Percentiles rank a stretch among this genome's conserved stretches.
Conservation (phyloP, 2,888 invertebrate genomes). For the Agrilus cyanescens region DNA sequence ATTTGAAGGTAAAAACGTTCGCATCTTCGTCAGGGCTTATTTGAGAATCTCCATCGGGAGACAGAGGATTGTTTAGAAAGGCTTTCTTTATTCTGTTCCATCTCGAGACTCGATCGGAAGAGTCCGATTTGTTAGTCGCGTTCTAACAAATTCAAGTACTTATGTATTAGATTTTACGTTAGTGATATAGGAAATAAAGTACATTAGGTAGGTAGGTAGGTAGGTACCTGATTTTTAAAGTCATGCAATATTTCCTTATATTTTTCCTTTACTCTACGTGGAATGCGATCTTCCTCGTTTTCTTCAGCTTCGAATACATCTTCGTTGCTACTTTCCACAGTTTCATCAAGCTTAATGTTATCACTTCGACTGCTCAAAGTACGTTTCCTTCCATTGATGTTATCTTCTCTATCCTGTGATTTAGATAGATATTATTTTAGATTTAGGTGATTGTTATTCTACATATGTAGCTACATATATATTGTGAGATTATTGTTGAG, state of each 20-base stretch:
- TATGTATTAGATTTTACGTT: not conserved
- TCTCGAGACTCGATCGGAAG: slow-evolving; percentile 46
- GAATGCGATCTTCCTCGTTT: slow-evolving; percentile 17
- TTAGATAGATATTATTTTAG: no score
- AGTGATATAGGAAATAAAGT: not conserved
- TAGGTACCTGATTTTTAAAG: not conserved
- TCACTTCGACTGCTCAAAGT: slow-evolving; percentile 30
- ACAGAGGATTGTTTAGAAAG: slow-evolving; percentile 39
- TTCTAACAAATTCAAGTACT: not conserved
- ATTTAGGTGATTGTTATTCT: no score
- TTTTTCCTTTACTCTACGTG: slow-evolving; percentile 26
- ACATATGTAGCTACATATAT: no score
- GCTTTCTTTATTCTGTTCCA: slow-evolving; percentile 66
- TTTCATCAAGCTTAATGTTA: slow-evolving; percentile 29
- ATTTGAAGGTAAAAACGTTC: slow-evolving; percentile 7
- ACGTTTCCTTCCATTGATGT: slow-evolving; percentile 35
- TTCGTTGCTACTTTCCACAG: slow-evolving; percentile 28
- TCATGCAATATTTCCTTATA: slow-evolving; percentile 27
- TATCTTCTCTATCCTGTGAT: no score
- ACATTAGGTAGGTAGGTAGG: not conserved
- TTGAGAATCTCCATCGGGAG: slow-evolving; percentile 24
- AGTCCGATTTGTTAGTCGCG: slow-evolving; percentile 25
- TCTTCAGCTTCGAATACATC: slow-evolving; percentile 29
- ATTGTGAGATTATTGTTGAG: no score
- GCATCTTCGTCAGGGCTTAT: slow-evolving; percentile 18